Evolutionary conservation across 37 sponge, comb jelly and placozoan genomes (phyloP).

Genomic region (Bolinopsis microptera): DNA sequence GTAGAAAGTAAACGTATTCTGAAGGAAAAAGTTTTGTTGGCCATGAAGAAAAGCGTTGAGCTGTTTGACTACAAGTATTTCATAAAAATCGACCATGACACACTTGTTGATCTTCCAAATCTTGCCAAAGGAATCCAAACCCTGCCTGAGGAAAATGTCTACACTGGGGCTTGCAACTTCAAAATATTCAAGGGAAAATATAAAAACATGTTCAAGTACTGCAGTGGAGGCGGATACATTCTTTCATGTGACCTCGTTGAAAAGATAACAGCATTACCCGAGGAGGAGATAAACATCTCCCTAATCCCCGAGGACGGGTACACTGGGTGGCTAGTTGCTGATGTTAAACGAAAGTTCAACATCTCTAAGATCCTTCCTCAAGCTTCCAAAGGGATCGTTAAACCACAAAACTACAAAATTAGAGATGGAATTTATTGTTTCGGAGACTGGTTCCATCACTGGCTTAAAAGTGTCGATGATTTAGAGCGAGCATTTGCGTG

Average conservation of each 20-base stretch:
- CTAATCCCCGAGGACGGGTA: slow-evolving; percentile 13
- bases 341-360: neutral
- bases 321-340: neutral
- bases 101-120: slow-evolving; percentile 17
- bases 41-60: slow-evolving; percentile 14
- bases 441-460: slow-evolving; percentile 6
- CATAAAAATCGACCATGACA: slow-evolving; percentile 12
- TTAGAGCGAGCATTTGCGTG: neutral
- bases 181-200: neutral
- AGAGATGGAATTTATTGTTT: neutral
- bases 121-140: neutral
- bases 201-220: neutral
- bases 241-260: slow-evolving; percentile 5
- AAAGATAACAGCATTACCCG: neutral
- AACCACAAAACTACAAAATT: no score
- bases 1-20: neutral
- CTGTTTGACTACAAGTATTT: slow-evolving; percentile 20
- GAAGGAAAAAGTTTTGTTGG: neutral
- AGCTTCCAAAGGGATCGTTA: neutral
- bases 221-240: neutral
- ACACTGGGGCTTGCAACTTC: slow-evolving; percentile 28
- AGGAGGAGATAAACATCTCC: neutral
- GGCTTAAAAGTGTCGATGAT: neutral
- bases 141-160: neutral
- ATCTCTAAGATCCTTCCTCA: neutral